Conservation (phyloP, 2,113 vertebrate genomes). For the Pristiophorus japonicus region DNA sequence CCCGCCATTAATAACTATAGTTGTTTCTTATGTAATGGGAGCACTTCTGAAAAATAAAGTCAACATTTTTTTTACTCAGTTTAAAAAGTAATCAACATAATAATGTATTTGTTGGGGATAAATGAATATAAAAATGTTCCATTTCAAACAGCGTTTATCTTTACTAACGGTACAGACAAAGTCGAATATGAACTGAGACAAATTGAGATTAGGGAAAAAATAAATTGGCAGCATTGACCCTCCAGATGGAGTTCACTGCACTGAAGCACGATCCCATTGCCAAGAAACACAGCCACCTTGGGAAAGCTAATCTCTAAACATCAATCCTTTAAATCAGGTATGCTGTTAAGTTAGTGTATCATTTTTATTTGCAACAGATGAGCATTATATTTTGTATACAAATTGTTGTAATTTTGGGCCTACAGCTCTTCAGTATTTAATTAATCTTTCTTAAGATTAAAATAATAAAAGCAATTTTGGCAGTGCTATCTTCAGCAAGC, state of each 20-base stretch:
- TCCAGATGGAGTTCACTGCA: slow-evolving; percentile 5
- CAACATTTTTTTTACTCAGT: neutral
- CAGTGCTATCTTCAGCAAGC: neutral
- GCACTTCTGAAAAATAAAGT: neutral
- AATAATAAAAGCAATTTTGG: neutral
- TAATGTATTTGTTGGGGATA: neutral
- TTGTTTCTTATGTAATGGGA: neutral
- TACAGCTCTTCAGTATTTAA: neutral
- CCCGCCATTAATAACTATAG: neutral
- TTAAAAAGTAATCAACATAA: neutral
- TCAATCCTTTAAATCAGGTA: neutral
- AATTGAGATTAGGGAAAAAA: neutral
- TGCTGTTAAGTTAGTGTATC: neutral
- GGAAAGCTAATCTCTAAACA: neutral
- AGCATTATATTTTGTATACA: neutral
- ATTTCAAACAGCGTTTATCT: neutral
- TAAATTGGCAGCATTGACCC: neutral
- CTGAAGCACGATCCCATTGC: neutral
- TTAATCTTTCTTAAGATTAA: neutral
- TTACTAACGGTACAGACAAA: neutral
- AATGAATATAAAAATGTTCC: neutral
- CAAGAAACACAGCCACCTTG: slow-evolving; percentile 6
- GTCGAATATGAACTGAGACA: neutral
- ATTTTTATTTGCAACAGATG: neutral
- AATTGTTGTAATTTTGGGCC: neutral